Conservation (phyloP, 2,113 vertebrate genomes). For the Delphinus delphis region DNA sequence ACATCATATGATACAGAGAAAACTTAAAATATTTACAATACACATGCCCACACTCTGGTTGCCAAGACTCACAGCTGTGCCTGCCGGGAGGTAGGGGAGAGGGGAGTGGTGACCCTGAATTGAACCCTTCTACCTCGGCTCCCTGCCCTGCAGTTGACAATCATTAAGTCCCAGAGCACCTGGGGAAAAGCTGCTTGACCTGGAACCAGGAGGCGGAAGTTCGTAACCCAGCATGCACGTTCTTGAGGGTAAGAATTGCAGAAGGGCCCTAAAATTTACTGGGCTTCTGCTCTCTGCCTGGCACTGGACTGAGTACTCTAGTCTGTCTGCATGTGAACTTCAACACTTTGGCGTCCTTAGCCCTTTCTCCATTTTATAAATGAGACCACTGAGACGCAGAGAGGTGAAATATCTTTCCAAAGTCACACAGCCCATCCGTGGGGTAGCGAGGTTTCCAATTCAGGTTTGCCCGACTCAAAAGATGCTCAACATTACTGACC, state of each 20-base stretch:
- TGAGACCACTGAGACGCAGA: not conserved
- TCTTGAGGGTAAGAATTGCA: not conserved
- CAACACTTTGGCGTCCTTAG: not conserved
- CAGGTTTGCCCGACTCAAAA: not conserved
- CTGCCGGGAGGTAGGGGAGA: not conserved
- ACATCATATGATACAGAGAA: not conserved
- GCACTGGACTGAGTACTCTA: no score
- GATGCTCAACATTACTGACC: not conserved
- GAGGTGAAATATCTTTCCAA: not conserved
- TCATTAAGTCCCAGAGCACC: not conserved
- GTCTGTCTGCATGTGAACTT: not conserved
- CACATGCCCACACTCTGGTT: not conserved
- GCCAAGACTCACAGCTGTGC: not conserved
- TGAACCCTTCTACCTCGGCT: not conserved
- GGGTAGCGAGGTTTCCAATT: not conserved
- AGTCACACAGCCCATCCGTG: not conserved
- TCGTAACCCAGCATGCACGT: accelerated
- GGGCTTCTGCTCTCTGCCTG: not conserved
- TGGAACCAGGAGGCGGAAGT: not conserved
- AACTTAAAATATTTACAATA: not conserved
- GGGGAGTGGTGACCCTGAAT: not conserved
- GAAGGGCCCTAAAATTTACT: not conserved
- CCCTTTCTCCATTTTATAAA: not conserved
- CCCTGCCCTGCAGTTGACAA: not conserved
- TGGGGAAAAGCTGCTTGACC: not conserved